These are phyloP conservation scores for Phainopepla nitens DNA, from an alignment of 2,113 vertebrate genomes.

Conservation along the genomic window DNA sequence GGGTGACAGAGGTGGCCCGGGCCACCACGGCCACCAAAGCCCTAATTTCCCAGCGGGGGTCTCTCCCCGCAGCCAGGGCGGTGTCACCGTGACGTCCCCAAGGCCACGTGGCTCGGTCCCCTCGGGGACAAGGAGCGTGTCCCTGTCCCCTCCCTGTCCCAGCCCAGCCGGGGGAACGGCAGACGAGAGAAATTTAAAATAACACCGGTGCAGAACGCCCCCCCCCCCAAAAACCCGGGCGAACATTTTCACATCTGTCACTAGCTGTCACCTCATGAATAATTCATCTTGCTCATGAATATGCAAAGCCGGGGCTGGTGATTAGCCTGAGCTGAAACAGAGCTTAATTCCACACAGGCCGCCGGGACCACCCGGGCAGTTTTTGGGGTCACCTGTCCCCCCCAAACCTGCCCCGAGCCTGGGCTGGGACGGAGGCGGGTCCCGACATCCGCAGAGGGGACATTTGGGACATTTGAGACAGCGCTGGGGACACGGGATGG, in stretches of 20 bases:
- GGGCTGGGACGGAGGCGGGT: accelerated
- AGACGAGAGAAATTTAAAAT: background rate
- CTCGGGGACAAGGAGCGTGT: background rate
- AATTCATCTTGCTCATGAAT: slow-evolving; percentile 69
- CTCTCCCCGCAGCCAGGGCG: background rate
- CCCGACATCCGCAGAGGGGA: accelerated
- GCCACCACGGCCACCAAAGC: accelerated
- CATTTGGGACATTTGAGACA: background rate
- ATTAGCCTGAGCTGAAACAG: slow-evolving; percentile 52
- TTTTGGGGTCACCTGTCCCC: background rate
- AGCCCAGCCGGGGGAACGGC: background rate
- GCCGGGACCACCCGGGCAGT: background rate
- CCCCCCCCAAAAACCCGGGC: background rate
- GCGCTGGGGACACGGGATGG: background rate
- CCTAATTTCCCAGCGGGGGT: accelerated
- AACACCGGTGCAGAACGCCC: slow-evolving; percentile 18
- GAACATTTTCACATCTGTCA: slow-evolving; percentile 69
- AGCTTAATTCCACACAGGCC: slow-evolving; percentile 36
- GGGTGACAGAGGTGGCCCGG: accelerated
- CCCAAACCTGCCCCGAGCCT: background rate
- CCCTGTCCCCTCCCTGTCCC: background rate
- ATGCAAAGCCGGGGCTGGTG: slow-evolving; percentile 56
- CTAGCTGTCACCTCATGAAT: slow-evolving; percentile 69
- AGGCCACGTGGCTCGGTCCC: background rate
- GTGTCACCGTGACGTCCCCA: background rate